A percentile compares a stretch with the other conserved stretches of the same genome.
These are phyloP conservation scores for Bos indicus DNA, from an alignment of 2,113 vertebrate species.

Conservation along the genomic window DNA sequence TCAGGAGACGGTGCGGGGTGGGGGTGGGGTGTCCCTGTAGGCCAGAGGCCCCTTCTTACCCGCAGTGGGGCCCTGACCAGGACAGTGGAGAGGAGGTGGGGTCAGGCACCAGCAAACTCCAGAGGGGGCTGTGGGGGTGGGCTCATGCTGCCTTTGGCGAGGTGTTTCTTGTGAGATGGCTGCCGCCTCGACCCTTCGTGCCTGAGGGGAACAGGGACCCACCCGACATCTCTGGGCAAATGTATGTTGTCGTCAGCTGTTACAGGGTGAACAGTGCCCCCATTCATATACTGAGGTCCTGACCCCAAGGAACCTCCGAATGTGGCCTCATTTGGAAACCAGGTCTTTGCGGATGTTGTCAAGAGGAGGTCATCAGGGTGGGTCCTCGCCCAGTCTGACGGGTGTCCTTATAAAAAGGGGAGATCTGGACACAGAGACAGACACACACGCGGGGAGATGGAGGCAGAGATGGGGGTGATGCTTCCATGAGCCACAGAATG, in stretches of 20 bases:
- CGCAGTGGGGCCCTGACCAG: neutral
- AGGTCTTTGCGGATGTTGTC: neutral
- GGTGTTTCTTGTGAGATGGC: neutral
- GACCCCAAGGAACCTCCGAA: neutral
- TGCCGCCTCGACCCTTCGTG: accelerated
- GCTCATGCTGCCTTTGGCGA: neutral
- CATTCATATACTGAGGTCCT: neutral
- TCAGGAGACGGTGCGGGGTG: neutral
- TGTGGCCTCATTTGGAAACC: neutral
- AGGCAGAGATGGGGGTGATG: neutral
- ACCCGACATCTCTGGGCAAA: neutral
- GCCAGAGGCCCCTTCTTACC: neutral
- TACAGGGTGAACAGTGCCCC: neutral
- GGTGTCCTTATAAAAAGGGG: neutral
- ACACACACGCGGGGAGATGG: accelerated
- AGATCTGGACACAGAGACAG: neutral
- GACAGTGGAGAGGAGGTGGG: neutral
- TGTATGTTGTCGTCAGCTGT: neutral
- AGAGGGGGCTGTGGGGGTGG: accelerated
- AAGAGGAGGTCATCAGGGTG: neutral
- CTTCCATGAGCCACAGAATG: neutral
- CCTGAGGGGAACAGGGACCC: neutral
- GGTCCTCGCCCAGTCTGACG: neutral
- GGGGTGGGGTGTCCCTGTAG: neutral
- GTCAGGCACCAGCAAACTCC: neutral